Conservation (phyloP, 2,888 invertebrate species). For the Microdon myrmicae region DNA sequence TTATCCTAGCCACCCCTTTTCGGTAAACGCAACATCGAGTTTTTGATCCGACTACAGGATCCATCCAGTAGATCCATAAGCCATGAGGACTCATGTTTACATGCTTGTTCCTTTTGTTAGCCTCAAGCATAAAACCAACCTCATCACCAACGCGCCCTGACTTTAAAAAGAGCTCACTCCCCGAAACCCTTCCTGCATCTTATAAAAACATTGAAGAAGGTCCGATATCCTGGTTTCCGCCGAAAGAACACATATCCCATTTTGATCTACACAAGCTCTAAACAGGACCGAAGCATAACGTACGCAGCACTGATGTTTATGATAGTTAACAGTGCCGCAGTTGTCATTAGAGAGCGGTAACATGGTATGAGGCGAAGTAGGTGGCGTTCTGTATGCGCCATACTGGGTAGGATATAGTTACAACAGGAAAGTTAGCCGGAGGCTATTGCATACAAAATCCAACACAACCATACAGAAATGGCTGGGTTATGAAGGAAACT, state of each 20-base stretch:
- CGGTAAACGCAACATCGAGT: neutral
- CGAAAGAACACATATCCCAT: constrained; percentile 13
- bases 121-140: constrained; percentile 22
- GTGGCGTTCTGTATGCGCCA: neutral
- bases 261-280: constrained; percentile 17
- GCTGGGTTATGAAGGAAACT: constrained; percentile 49
- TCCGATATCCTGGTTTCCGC: neutral
- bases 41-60: constrained; percentile 13
- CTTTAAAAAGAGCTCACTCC: constrained; percentile 7
- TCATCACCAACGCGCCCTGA: constrained; percentile 19
- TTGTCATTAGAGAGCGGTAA: no score
- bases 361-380: neutral
- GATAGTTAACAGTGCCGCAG: no score
- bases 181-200: constrained; percentile 3
- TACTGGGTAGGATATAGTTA: constrained; percentile 29
- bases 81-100: constrained; percentile 51
- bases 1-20: constrained; percentile 16
- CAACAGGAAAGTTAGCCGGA: constrained; percentile 39
- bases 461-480: constrained; percentile 39
- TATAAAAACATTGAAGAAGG: constrained; percentile 17
- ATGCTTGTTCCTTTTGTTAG: no score
- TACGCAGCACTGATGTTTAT: no score
- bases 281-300: constrained; percentile 23
- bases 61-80: constrained; percentile 28
- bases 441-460: constrained; percentile 47